Base-by-base conservation (phyloP, 1,140 invertebrate species). In the Drosophila equinoxialis region DNA sequence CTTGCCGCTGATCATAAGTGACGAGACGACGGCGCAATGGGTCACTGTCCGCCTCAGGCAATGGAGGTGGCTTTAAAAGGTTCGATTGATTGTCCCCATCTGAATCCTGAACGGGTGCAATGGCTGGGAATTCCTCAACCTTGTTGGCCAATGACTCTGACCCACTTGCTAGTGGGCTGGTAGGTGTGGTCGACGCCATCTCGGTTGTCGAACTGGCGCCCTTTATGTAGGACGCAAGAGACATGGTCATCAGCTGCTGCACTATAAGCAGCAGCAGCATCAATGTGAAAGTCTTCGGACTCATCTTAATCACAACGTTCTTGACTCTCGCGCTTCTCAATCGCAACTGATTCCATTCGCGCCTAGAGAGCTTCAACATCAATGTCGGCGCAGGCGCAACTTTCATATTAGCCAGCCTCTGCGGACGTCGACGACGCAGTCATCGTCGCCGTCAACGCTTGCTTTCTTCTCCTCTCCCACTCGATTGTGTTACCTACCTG, bases 1-100 rank as follows among this genome's bases (percentile, higher is more conserved):
- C 94, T 82, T 95, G 94, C 0, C 94, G 90, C 83, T 94, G 94
- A 81, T 95, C 94, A 81, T 94, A 94, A 57, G 92, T 92, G 11
- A 93, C 37, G 0, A 90, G 48, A 10, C 90, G 84, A 1, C 91
- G 86, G 45, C 71, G 77, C 65, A 71, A 10, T n/a, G 45, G 62
- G 8, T 82, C 71, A 8, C 6, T 6, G 30, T 89, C 73, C 6
- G 45, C 23, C 45, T 48, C 69, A 13, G 35, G 62, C 58, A 54
- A 33, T 37, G 3, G 71, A 5, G 67, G 67, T 0, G 79, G 83
- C 14, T 75, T 79, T 33, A 84, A 51, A 0, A 60, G 37, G 4
- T 59, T 62, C 3, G 77, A 62, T 11, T 81, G 66, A 8, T 68
- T 65, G 11, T 61, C 41, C 23, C 7, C 45, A 51, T 58, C 68